These are phyloP conservation scores for Regulus satrapa DNA, from an alignment of 2,113 vertebrate species.

Conservation along the genomic window DNA sequence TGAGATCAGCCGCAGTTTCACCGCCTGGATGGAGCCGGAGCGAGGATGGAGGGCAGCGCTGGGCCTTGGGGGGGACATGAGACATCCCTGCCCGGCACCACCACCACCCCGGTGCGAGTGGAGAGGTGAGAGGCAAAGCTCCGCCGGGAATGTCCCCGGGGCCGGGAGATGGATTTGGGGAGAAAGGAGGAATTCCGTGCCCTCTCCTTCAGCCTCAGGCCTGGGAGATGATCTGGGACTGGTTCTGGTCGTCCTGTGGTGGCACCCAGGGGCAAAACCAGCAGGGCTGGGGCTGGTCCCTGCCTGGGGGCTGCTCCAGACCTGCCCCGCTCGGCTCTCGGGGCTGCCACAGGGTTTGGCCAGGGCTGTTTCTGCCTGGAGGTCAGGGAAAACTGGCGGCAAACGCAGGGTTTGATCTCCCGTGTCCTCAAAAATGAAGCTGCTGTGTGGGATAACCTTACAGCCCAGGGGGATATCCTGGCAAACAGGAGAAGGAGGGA, in stretches of 20 bases:
- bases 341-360: neutral
- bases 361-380: neutral
- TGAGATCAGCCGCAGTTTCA: neutral
- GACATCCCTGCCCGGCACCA: rapidly evolving
- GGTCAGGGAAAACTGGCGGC: neutral
- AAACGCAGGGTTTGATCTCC: neutral
- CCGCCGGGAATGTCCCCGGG: rapidly evolving
- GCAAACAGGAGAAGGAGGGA: neutral
- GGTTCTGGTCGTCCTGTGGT: neutral
- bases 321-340: rapidly evolving
- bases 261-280: neutral
- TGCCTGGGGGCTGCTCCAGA: neutral
- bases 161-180: neutral
- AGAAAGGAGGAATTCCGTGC: neutral
- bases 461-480: neutral
- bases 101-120: no score
- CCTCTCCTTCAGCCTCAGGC: neutral
- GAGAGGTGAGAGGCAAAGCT: neutral
- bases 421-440: neutral
- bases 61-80: neutral
- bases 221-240: neutral
- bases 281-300: neutral
- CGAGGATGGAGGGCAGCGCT: rapidly evolving
- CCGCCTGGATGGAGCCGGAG: neutral
- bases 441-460: neutral